A percentile compares a stretch with the other conserved stretches of the same genome.
These are phyloP conservation scores for Leptopilina drosophilae DNA, from an alignment of 2,888 invertebrate genomes.

Conservation along the genomic window DNA sequence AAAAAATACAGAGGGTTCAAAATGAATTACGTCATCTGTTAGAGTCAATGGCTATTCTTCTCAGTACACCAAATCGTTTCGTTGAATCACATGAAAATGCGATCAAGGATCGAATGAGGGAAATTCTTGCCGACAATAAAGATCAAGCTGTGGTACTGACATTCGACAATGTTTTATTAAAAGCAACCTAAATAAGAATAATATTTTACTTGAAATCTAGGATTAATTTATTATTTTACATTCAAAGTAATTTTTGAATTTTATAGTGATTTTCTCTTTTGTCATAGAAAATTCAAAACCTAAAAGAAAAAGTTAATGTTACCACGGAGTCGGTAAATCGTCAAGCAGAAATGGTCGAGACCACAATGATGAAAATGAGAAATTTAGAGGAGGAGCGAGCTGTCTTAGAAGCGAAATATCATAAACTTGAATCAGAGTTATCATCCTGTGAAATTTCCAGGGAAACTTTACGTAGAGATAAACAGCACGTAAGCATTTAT, in stretches of 20 bases:
- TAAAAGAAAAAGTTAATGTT: constrained; percentile 86
- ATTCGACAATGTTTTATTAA: neutral
- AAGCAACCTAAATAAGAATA: neutral
- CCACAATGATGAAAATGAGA: constrained; percentile 76
- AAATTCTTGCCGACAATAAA: constrained; percentile 87
- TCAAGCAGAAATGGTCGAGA: constrained; percentile 78
- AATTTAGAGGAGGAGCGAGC: constrained; percentile 87
- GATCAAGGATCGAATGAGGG: constrained; percentile 88
- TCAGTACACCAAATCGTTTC: constrained; percentile 85
- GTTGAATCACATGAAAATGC: constrained; percentile 88
- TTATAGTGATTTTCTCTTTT: too few relatives aligned
- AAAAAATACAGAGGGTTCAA: constrained; percentile 83
- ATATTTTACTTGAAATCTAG: too few relatives aligned
- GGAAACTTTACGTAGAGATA: constrained; percentile 87
- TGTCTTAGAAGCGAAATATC: constrained; percentile 85
- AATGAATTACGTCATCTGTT: constrained; percentile 84
- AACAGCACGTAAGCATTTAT: constrained; percentile 82
- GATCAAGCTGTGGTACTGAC: constrained; percentile 84
- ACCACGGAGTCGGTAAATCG: constrained; percentile 86
- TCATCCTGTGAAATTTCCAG: constrained; percentile 84
- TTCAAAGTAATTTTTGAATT: too few relatives aligned
- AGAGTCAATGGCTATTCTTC: constrained; percentile 84
- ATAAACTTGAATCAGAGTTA: constrained; percentile 89
- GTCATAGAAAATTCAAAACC: constrained; percentile 84
- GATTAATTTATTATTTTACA: neutral